A percentile compares a stretch with the other conserved stretches of the same genome.
These are phyloP conservation scores for Macrophya annulata DNA, from an alignment of 2,888 invertebrate genomes.

Conservation along the genomic window DNA sequence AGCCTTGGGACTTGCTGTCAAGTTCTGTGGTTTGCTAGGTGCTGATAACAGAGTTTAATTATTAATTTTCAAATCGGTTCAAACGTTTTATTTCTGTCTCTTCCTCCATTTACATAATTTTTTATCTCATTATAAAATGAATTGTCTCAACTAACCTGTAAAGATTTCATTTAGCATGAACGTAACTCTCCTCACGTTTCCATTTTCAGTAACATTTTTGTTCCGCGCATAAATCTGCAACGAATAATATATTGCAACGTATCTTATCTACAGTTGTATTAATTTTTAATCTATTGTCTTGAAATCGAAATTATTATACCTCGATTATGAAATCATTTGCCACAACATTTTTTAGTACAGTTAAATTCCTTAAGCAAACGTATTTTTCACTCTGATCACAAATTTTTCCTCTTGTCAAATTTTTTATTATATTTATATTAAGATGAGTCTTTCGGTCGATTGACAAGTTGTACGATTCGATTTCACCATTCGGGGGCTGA, in stretches of 20 bases:
- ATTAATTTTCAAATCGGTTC: neutral
- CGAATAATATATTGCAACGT: neutral
- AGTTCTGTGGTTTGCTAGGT: neutral
- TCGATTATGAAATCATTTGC: too few relatives aligned
- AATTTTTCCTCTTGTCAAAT: neutral
- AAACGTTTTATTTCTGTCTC: neutral
- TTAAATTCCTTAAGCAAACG: neutral
- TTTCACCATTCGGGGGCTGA: conserved; percentile 69
- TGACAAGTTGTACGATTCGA: conserved; percentile 62
- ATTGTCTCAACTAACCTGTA: conserved; percentile 2
- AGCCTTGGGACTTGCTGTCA: neutral
- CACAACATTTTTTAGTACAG: neutral
- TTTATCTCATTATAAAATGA: neutral
- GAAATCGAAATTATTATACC: neutral
- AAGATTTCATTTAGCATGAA: neutral
- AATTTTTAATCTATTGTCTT: neutral
- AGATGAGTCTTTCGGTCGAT: neutral
- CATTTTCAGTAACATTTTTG: neutral
- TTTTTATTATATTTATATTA: neutral
- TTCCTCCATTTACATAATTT: neutral
- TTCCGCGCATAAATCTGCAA: neutral
- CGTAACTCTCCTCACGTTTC: neutral
- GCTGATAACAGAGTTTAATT: neutral
- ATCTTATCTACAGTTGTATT: neutral
- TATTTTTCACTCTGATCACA: neutral